These are phyloP conservation scores for Caranx melampygus DNA, from an alignment of 2,113 vertebrate species.

Conservation along the genomic window DNA sequence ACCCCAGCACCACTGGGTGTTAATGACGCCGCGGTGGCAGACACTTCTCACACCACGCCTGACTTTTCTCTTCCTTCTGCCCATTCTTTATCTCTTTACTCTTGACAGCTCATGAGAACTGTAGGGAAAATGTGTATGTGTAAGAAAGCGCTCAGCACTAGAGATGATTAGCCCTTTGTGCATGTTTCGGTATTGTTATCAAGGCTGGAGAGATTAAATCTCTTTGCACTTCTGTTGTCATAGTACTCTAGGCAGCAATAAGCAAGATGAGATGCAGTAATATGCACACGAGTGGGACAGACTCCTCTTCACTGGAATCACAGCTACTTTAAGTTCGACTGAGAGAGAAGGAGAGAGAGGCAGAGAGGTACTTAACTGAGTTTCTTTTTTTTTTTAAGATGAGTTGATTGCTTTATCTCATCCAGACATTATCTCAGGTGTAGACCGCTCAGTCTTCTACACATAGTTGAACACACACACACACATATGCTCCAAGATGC, in stretches of 20 bases:
- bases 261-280: conserved; percentile 72
- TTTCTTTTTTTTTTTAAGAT: conserved; percentile 32
- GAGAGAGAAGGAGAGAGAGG: neutral
- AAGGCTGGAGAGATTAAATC: conserved; percentile 67
- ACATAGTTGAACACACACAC: neutral
- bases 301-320: conserved; percentile 60
- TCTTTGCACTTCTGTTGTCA: conserved; percentile 73
- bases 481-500: neutral
- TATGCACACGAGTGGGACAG: conserved; percentile 59
- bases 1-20: conserved; percentile 71
- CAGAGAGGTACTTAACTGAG: conserved; percentile 56
- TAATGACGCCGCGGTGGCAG: conserved; percentile 79
- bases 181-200: conserved; percentile 59
- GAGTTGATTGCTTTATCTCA: conserved; percentile 57
- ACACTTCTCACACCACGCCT: conserved; percentile 73
- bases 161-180: conserved; percentile 69
- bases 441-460: conserved; percentile 11
- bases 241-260: conserved; percentile 71
- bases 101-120: conserved; percentile 60
- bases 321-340: conserved; percentile 58
- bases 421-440: conserved; percentile 48
- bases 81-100: conserved; percentile 73
- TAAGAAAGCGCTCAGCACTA: conserved; percentile 49
- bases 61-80: conserved; percentile 43
- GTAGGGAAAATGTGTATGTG: conserved; percentile 44